Base-by-base conservation (phyloP, 2,113 vertebrate genomes). In the Elephas maximus region DNA sequence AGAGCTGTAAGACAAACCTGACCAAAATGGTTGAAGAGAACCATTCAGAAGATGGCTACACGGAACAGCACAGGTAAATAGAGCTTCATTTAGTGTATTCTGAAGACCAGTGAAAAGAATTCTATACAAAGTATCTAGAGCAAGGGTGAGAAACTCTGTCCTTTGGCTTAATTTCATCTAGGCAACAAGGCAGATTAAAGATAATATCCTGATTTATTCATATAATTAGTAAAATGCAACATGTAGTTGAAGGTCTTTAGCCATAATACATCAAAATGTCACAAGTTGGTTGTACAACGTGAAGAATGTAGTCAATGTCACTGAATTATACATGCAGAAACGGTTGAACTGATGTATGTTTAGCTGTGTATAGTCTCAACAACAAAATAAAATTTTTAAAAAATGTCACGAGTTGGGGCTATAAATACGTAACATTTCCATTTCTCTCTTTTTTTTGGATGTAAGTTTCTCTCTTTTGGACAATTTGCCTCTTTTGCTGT, bases 121-220 rank as follows among this genome's bases (percentile, higher is more conserved):
- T 82, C 41, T 62, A 9, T 28, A 45, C 57, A n/a, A 51, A 86
- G 30, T 41, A 18, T 87, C 77, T 90, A 80, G 51, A 73, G 30
- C n/a, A 62, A 26, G 21, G 6, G 7, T 73, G n/a, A 94, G 45
- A 24, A 30, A 2, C 17, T 88, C 41, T 71, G 57, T 30, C 77
- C 30, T 67, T 78, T 82, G n/a, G 69, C 73, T 93, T 91, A 80
- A 73, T 89, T 88, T 89, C 41, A 86, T 77, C 5, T 62, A 65
- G 67, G 78, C 48, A 63, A 48, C 26, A 74, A 93, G 41, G 18
- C 51, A 78, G 51, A 94, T 81, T 80, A 88, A 74, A 87, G 85
- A 82, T 8, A 91, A 81, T 53, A 74, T 51, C 71, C 65, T 63
- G n/a, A 71, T 83, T 91, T 90, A 69, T n/a, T 62, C 48, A 81